Evolutionary conservation across 2,797 vertebrate species (phyloP).

Genomic region (Sebastes steindachneri): DNA sequence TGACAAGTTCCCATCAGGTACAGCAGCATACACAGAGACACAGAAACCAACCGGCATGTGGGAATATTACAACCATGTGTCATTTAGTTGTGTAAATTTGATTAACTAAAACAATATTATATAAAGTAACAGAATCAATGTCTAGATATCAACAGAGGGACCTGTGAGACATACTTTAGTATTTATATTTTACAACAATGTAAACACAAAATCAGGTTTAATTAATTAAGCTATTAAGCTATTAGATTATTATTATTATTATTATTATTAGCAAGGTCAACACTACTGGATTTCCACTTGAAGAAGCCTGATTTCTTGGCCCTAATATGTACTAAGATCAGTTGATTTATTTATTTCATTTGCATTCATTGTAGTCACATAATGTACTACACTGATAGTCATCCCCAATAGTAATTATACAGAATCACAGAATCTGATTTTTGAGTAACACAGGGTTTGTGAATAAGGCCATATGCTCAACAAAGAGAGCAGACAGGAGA

Average conservation of each 20-base stretch:
- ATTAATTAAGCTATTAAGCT: neutral
- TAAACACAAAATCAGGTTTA: neutral
- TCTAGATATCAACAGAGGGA: neutral
- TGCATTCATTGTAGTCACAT: neutral
- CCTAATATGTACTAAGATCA: neutral
- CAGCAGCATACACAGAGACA: too few species aligned
- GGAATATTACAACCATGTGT: neutral
- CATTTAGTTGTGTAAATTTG: neutral
- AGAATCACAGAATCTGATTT: neutral
- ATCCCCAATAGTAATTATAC: neutral
- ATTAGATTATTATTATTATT: too few species aligned
- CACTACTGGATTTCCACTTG: neutral
- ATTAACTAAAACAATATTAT: neutral
- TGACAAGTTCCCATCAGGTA: too few species aligned
- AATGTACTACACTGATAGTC: neutral
- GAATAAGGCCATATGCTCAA: neutral
- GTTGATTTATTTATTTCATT: neutral
- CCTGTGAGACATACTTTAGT: neutral
- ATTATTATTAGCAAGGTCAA: neutral
- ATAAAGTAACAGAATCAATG: neutral
- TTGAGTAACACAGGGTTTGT: neutral
- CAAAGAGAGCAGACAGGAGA: neutral
- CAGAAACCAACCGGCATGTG: neutral
- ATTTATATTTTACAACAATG: neutral
- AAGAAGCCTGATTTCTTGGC: neutral